These are phyloP conservation scores for Caranx ignobilis DNA, from an alignment of 2,113 vertebrate genomes.

Conservation along the genomic window DNA sequence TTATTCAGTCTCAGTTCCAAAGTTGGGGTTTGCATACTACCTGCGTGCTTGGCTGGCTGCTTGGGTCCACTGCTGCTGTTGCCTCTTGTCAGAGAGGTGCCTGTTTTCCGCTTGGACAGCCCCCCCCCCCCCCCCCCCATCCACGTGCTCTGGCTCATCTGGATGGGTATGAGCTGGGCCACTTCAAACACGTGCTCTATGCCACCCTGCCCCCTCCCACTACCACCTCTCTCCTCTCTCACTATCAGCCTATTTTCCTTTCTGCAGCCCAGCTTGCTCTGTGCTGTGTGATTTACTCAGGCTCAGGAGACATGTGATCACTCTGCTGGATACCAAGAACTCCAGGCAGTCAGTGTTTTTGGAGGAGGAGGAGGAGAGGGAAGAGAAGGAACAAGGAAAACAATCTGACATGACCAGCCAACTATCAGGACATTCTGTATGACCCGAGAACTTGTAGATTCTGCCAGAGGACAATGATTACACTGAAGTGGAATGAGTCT, in stretches of 20 bases:
- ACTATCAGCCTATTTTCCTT: slow-evolving; percentile 68
- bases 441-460: slow-evolving; percentile 39
- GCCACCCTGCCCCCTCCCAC: slow-evolving; percentile 45
- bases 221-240: slow-evolving; percentile 45
- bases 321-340: slow-evolving; percentile 77
- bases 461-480: slow-evolving; percentile 32
- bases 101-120: slow-evolving; percentile 54
- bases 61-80: slow-evolving; percentile 46
- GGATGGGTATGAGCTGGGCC: slow-evolving; percentile 66
- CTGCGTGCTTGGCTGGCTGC: background rate
- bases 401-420: slow-evolving; percentile 67
- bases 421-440: slow-evolving; percentile 70
- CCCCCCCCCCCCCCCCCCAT: slow-evolving; percentile 20
- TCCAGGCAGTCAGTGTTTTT: slow-evolving; percentile 70
- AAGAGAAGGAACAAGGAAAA: slow-evolving; percentile 72
- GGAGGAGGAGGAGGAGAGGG: slow-evolving; percentile 63
- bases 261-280: slow-evolving; percentile 60
- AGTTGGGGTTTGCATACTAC: background rate
- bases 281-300: slow-evolving; percentile 66
- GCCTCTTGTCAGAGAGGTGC: slow-evolving; percentile 61
- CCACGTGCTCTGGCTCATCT: slow-evolving; percentile 76
- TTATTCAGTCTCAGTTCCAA: background rate
- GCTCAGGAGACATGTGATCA: slow-evolving; percentile 76
- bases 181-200: slow-evolving; percentile 73
- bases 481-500: slow-evolving; percentile 9